Conservation (phyloP, 2,113 vertebrate species). For the Prunella fulvescens region DNA sequence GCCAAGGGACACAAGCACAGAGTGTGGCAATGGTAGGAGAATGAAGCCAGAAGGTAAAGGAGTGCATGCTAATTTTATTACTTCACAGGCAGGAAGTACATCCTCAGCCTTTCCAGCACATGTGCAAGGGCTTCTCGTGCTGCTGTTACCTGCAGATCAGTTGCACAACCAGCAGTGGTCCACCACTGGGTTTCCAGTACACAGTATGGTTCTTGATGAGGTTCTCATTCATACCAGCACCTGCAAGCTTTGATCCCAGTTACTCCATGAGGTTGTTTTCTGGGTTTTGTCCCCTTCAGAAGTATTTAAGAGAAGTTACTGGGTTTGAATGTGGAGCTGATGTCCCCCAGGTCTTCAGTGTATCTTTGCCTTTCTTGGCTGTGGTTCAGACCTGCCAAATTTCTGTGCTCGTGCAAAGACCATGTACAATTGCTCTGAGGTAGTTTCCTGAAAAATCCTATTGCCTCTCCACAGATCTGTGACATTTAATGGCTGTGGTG, state of each 20-base stretch:
- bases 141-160: not conserved
- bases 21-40: not conserved
- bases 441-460: slow-evolving; percentile 29
- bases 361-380: not conserved
- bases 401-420: not conserved
- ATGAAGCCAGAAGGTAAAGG: not conserved
- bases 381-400: not conserved
- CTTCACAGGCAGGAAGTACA: not conserved
- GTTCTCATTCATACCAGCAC: not conserved
- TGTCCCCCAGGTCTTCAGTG: not conserved
- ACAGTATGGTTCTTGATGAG: not conserved
- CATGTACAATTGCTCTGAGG: not conserved
- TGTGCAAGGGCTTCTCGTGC: not conserved
- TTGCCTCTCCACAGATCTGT: not conserved
- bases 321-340: not conserved
- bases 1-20: not conserved
- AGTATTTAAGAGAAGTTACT: not conserved
- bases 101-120: not conserved
- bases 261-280: not conserved
- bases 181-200: not conserved
- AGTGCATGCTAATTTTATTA: rapidly evolving
- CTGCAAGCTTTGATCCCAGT: not conserved
- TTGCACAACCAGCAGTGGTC: not conserved
- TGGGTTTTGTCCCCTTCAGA: not conserved
- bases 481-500: not conserved